Percentiles rank a stretch among this genome's conserved stretches.
Conservation (phyloP, 2,113 vertebrate genomes). For the Ancistrus triradiatus region DNA sequence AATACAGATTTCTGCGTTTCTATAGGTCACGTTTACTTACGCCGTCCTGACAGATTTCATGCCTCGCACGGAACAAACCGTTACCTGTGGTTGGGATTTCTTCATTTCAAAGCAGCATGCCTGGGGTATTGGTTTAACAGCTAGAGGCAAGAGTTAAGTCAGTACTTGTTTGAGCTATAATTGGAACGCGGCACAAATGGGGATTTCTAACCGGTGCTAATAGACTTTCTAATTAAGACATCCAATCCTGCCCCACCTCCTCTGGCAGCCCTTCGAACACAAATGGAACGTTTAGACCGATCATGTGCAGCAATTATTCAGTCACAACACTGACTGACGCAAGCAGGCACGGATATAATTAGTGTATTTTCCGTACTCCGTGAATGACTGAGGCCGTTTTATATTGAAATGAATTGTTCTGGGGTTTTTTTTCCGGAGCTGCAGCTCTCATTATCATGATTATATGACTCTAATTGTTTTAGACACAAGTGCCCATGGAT, state of each 20-base stretch:
- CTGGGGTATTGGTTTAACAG: slow-evolving; percentile 18
- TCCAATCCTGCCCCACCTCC: slow-evolving; percentile 8
- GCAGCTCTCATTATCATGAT: neutral
- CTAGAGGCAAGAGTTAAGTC: slow-evolving; percentile 5
- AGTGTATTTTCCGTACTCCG: slow-evolving; percentile 5
- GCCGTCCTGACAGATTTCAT: too few relatives aligned
- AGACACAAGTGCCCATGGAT: neutral
- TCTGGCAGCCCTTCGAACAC: slow-evolving; percentile 19
- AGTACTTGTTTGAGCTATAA: slow-evolving; percentile 29
- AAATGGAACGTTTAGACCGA: slow-evolving; percentile 9
- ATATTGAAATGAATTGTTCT: slow-evolving; percentile 3
- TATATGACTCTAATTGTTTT: neutral
- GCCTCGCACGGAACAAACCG: neutral
- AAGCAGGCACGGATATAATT: slow-evolving; percentile 28
- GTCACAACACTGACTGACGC: slow-evolving; percentile 11
- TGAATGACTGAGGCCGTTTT: neutral
- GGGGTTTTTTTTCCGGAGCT: slow-evolving; percentile 9
- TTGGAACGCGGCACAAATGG: neutral
- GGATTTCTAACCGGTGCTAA: slow-evolving; percentile 34
- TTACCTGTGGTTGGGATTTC: slow-evolving; percentile 13
- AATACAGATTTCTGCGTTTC: too few relatives aligned
- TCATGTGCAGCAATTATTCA: slow-evolving; percentile 19
- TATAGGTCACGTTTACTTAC: too few relatives aligned
- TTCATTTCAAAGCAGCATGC: slow-evolving; percentile 10
- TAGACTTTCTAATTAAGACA: slow-evolving; percentile 32